Evolutionary conservation across 2,888 invertebrate species (phyloP).

Genomic region (Nipponacmea schrenckii): DNA sequence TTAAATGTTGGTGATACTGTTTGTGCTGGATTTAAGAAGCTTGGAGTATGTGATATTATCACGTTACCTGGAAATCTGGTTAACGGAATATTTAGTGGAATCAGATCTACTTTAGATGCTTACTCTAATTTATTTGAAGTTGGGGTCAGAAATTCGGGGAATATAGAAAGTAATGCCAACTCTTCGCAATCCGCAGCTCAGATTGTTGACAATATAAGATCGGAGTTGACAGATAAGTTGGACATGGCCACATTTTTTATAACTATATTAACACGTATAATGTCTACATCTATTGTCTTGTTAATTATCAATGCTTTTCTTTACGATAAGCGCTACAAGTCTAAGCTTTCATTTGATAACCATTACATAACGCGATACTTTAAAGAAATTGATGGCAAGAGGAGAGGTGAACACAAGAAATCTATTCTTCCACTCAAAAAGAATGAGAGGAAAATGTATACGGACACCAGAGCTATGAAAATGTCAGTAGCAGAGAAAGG

Average conservation of each 20-base stretch:
- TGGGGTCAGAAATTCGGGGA: background rate
- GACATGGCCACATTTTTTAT: background rate
- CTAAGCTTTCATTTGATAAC: conserved; percentile 12
- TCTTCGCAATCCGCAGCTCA: background rate
- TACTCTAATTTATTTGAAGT: background rate
- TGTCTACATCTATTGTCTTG: background rate
- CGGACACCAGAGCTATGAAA: background rate
- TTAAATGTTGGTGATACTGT: background rate
- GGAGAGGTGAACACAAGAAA: background rate
- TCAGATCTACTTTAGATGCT: background rate
- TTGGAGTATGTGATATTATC: background rate
- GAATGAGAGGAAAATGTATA: conserved; percentile 11
- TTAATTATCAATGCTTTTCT: conserved; percentile 11
- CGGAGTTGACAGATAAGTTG: background rate
- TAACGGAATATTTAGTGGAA: background rate
- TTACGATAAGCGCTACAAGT: conserved; percentile 8
- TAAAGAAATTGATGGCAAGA: conserved; percentile 3
- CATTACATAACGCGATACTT: conserved; percentile 6
- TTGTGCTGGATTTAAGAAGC: background rate
- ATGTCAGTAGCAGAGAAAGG: background rate
- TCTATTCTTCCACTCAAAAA: conserved; percentile 12
- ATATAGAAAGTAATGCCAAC: background rate
- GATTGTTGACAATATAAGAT: background rate
- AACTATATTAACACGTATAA: background rate
- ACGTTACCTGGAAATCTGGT: background rate